Evolutionary conservation across 1,140 invertebrate species (phyloP).

Genomic region (Chionoecetes opilio): DNA sequence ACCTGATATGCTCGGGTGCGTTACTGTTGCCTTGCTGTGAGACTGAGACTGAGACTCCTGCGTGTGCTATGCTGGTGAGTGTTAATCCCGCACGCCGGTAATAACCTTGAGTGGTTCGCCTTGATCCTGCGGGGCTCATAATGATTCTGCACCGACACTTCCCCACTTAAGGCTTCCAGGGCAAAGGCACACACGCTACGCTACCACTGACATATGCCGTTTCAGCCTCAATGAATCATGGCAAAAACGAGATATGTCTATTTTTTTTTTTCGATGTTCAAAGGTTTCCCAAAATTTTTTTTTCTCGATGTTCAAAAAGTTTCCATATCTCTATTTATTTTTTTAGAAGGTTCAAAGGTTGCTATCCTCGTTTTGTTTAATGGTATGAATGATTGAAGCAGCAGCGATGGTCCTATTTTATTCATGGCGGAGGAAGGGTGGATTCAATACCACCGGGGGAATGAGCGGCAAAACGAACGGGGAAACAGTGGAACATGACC

Average conservation of each 20-base stretch:
- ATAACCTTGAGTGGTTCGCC: not conserved
- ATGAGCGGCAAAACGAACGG: not conserved
- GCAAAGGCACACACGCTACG: not conserved
- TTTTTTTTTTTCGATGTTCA: no score
- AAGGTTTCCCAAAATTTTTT: not conserved
- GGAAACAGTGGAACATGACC: not conserved
- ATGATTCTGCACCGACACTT: not conserved
- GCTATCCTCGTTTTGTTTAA: not conserved
- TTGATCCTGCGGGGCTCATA: not conserved
- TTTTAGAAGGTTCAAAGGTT: no score
- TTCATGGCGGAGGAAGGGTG: not conserved
- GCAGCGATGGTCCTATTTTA: not conserved
- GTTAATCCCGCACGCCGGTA: not conserved
- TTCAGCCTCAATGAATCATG: no score
- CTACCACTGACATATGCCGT: not conserved
- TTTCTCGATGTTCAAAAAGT: no score
- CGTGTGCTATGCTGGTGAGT: not conserved
- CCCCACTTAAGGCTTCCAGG: not conserved
- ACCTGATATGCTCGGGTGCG: constrained; percentile 1
- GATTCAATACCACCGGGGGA: not conserved
- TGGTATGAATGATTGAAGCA: not conserved
- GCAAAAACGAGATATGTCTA: not conserved
- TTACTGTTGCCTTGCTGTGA: not conserved
- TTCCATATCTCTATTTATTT: no score
- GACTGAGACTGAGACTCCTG: no score